Evolutionary conservation across 2,888 invertebrate genomes (phyloP).

Genomic region (Endomychus coccineus): DNA sequence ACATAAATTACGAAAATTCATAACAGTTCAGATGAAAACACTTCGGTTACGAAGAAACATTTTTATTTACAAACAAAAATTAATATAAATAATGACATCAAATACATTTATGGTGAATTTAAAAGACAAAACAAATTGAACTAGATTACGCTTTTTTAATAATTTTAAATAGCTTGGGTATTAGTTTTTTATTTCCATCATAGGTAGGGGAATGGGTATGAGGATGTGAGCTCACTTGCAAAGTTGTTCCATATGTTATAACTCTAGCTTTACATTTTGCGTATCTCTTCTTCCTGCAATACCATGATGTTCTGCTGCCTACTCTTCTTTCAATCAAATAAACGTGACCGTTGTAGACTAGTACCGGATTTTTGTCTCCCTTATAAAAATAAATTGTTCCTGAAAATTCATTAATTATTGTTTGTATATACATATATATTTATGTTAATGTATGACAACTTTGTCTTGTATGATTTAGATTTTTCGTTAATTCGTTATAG

Average conservation of each 20-base stretch:
- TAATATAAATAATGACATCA: too few relatives aligned
- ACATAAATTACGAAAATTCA: too few relatives aligned
- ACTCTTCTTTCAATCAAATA: background rate
- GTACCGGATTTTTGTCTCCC: conserved; percentile 9
- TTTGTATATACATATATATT: too few relatives aligned
- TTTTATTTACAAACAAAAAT: too few relatives aligned
- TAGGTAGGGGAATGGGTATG: conserved; percentile 17
- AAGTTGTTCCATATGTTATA: background rate
- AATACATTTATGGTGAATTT: too few relatives aligned
- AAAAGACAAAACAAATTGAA: too few relatives aligned
- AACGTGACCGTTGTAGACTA: conserved; percentile 2
- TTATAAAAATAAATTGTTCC: conserved; percentile 2
- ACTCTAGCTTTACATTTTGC: background rate
- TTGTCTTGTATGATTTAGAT: too few relatives aligned
- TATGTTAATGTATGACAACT: too few relatives aligned
- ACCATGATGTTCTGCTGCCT: background rate
- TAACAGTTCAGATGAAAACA: too few relatives aligned
- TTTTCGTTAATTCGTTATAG: too few relatives aligned
- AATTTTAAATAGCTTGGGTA: conserved; percentile 3
- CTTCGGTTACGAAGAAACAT: too few relatives aligned
- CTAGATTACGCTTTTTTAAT: conserved; percentile 1
- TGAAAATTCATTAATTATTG: too few relatives aligned
- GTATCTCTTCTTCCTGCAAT: background rate
- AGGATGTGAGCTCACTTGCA: conserved; percentile 3
- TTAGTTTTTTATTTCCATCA: conserved; percentile 7